Percentiles rank a stretch among this genome's conserved stretches.
Conservation (phyloP, 2,797 vertebrate genomes). For the Anguilla pacifica region DNA sequence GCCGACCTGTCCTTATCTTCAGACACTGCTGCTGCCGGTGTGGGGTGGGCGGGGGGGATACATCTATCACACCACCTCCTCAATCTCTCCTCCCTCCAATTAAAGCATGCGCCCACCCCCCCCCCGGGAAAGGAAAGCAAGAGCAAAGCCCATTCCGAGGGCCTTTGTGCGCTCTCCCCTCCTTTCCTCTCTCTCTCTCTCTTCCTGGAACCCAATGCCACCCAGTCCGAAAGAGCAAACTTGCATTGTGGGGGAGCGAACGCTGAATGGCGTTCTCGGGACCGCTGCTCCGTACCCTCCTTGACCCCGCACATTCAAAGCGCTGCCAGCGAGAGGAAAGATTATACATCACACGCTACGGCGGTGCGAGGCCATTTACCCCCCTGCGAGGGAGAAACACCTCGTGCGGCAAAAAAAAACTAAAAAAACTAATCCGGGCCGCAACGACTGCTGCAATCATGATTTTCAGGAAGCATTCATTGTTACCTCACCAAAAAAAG, state of each 20-base stretch:
- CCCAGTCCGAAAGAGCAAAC: conserved; percentile 10
- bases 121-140: conserved; percentile 18
- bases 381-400: conserved; percentile 44
- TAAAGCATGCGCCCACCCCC: conserved; percentile 1
- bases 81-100: conserved; percentile 8
- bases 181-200: neutral
- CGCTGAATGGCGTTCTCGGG: conserved; percentile 67
- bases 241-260: conserved; percentile 53
- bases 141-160: conserved; percentile 24
- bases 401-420: conserved; percentile 15
- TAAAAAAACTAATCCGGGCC: conserved; percentile 15
- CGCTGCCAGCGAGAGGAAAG: conserved; percentile 60
- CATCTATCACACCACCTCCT: conserved; percentile 18
- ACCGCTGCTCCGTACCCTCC: conserved; percentile 60
- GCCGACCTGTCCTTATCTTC: conserved; percentile 39
- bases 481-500: conserved; percentile 13
- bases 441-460: conserved; percentile 21
- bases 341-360: conserved; percentile 70
- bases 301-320: conserved; percentile 64
- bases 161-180: neutral
- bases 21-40: conserved; percentile 19
- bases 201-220: conserved; percentile 2
- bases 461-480: conserved; percentile 25
- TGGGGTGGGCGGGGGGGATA: neutral
- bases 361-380: conserved; percentile 63